phyloP scores from a whole-genome alignment of 2,113 vertebrate genomes.

The Syrrhaptes paradoxus region DNA sequence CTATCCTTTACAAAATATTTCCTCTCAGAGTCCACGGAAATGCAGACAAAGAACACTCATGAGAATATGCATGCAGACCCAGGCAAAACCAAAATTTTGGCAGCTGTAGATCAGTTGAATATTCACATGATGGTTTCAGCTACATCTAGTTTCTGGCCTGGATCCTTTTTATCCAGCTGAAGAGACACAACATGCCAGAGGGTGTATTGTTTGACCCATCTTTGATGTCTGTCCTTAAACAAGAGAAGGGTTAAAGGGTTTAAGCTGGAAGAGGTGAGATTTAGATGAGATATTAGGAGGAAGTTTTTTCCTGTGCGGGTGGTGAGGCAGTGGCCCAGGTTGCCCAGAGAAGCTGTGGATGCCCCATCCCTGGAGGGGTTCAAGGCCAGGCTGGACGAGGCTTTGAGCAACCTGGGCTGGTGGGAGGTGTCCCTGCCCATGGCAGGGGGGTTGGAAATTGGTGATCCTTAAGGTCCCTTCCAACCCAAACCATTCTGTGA shows the following conservation, averaged over 20 bases:
- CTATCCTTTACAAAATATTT: not conserved
- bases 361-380: too few relatives aligned
- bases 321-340: too few relatives aligned
- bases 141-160: not conserved
- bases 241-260: not conserved
- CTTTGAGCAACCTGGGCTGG: too few relatives aligned
- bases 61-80: accelerated
- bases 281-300: too few relatives aligned
- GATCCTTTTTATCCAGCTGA: accelerated
- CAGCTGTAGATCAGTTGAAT: accelerated
- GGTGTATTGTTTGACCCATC: not conserved
- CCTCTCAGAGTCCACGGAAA: not conserved
- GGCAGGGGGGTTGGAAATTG: too few relatives aligned
- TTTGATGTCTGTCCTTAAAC: not conserved
- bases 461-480: too few relatives aligned
- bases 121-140: not conserved
- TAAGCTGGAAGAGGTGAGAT: too few relatives aligned
- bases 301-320: too few relatives aligned
- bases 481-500: too few relatives aligned
- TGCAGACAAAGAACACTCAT: accelerated
- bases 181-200: not conserved
- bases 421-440: too few relatives aligned
- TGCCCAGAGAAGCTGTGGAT: too few relatives aligned
- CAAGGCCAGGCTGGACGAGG: too few relatives aligned
- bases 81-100: accelerated